phyloP scores from a whole-genome alignment of 1,140 invertebrate genomes.

The Temnothorax curvispinosus region DNA sequence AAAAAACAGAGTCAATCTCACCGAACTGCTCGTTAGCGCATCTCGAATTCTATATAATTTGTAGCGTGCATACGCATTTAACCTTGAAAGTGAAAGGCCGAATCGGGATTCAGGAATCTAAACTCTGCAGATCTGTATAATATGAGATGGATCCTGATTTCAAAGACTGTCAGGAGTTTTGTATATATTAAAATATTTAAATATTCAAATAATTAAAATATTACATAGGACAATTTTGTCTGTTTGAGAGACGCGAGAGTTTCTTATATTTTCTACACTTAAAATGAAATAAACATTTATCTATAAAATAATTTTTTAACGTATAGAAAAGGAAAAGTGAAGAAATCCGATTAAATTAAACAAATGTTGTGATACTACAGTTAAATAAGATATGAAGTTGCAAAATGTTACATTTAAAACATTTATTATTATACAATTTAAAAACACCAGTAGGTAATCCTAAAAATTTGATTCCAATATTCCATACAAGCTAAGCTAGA shows the following conservation, averaged over 20 bases:
- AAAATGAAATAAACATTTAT: neutral
- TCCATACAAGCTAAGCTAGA: neutral
- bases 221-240: neutral
- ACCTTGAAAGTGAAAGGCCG: conserved; percentile 45
- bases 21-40: conserved; percentile 11
- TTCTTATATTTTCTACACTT: neutral
- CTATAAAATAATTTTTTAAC: neutral
- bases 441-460: neutral
- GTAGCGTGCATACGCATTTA: neutral
- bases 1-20: conserved; percentile 28
- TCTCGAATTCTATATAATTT: conserved; percentile 51
- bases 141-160: neutral
- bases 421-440: neutral
- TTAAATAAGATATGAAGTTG: neutral
- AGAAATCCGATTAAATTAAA: neutral
- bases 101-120: neutral
- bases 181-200: neutral
- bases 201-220: neutral
- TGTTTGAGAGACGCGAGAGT: neutral
- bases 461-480: neutral
- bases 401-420: neutral
- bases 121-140: neutral
- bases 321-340: neutral
- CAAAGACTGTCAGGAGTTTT: neutral
- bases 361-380: neutral